Evolutionary conservation across 2,113 vertebrate genomes (phyloP).

Genomic region (Mixornis gularis): DNA sequence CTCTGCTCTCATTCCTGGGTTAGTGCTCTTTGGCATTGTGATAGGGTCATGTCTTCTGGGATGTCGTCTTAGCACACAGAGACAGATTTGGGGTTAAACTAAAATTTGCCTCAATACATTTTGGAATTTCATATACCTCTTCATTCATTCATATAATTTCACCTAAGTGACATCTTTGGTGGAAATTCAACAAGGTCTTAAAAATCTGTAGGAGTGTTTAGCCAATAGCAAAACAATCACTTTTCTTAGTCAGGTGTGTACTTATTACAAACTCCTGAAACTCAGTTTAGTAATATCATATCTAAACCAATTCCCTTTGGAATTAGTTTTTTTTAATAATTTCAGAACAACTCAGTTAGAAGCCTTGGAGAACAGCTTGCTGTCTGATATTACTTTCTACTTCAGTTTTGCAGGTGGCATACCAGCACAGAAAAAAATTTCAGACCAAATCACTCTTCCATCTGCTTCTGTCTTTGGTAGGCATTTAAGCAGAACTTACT

Average conservation of each 20-base stretch:
- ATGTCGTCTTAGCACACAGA: neutral
- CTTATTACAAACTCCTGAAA: neutral
- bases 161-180: neutral
- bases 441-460: conserved; percentile 22
- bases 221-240: neutral
- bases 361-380: neutral
- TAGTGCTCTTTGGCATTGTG: neutral
- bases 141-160: neutral
- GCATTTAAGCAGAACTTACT: conserved; percentile 1
- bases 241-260: neutral
- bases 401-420: neutral
- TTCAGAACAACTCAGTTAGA: neutral
- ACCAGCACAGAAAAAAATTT: neutral
- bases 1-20: neutral
- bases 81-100: neutral
- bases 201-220: neutral
- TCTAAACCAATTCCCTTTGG: neutral
- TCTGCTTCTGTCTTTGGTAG: conserved; percentile 17
- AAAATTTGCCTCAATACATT: neutral
- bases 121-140: neutral
- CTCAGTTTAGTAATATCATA: neutral
- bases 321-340: neutral
- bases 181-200: neutral
- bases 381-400: neutral
- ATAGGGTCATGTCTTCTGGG: neutral